Conservation (phyloP, 2,888 invertebrate genomes). For the Quadroppia sp. region DNA sequence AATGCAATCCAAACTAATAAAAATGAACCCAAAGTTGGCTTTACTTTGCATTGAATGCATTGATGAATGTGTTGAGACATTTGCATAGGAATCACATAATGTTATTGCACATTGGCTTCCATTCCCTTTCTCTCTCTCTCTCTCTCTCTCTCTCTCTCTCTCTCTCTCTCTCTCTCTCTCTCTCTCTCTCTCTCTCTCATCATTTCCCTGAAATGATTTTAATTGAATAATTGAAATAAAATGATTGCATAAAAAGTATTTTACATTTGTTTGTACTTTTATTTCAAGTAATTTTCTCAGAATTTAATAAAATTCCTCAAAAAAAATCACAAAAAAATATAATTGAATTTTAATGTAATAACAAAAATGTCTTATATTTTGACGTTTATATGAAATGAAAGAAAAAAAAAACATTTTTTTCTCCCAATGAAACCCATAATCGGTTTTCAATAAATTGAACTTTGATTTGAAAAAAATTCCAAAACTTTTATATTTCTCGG, state of each 20-base stretch:
- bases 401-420: too few relatives aligned
- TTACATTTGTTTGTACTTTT: not conserved
- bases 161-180: too few relatives aligned
- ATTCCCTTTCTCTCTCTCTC: not conserved
- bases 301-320: too few relatives aligned
- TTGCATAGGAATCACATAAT: constrained; percentile 33
- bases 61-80: constrained; percentile 30
- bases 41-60: constrained; percentile 3
- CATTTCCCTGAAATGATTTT: not conserved
- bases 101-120: constrained; percentile 1
- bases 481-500: too few relatives aligned
- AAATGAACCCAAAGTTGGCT: constrained; percentile 29
- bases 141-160: not conserved
- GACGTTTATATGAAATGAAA: too few relatives aligned
- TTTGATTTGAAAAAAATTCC: too few relatives aligned
- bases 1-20: constrained; percentile 31
- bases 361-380: too few relatives aligned
- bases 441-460: too few relatives aligned
- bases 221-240: not conserved
- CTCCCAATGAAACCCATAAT: too few relatives aligned
- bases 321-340: too few relatives aligned
- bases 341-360: too few relatives aligned
- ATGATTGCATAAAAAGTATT: not conserved
- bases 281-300: too few relatives aligned
- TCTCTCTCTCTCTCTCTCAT: not conserved